Evolutionary conservation across 2,797 vertebrate genomes (phyloP).

Genomic region (Myioborus melanocephalus): DNA sequence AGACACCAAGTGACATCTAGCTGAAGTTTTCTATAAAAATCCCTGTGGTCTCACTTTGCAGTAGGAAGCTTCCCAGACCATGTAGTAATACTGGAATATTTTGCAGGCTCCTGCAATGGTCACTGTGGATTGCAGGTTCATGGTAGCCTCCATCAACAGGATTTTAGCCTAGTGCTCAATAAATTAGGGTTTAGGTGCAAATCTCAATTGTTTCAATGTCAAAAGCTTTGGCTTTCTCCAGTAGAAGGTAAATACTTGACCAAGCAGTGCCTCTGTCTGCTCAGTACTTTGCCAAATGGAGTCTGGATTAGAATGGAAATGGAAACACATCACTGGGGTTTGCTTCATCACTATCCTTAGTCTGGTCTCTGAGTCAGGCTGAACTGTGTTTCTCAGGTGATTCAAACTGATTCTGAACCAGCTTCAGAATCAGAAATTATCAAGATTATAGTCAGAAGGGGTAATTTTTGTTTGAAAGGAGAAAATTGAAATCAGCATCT

Average conservation of each 20-base stretch:
- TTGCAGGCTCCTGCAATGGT: background rate
- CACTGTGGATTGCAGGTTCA: background rate
- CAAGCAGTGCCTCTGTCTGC: background rate
- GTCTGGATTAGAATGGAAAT: background rate
- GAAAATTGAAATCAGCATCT: constrained; percentile 10
- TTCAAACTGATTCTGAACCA: background rate
- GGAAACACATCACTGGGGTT: background rate
- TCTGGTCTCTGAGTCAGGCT: background rate
- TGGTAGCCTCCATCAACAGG: background rate
- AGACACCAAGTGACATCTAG: background rate
- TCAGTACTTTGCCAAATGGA: background rate
- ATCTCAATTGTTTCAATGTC: background rate
- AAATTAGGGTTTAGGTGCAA: background rate
- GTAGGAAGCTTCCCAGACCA: background rate
- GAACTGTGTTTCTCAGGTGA: background rate
- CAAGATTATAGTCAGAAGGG: background rate
- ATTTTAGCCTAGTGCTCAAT: background rate
- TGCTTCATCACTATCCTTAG: background rate
- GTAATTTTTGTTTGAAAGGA: constrained; percentile 14
- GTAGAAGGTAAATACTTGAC: background rate
- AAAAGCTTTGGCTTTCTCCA: background rate
- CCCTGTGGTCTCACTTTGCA: background rate
- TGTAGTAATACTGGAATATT: background rate
- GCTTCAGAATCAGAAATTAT: background rate
- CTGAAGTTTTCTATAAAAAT: background rate